phyloP scores from a whole-genome alignment of 2,888 invertebrate genomes.

The Pardosa pseudoannulata region DNA sequence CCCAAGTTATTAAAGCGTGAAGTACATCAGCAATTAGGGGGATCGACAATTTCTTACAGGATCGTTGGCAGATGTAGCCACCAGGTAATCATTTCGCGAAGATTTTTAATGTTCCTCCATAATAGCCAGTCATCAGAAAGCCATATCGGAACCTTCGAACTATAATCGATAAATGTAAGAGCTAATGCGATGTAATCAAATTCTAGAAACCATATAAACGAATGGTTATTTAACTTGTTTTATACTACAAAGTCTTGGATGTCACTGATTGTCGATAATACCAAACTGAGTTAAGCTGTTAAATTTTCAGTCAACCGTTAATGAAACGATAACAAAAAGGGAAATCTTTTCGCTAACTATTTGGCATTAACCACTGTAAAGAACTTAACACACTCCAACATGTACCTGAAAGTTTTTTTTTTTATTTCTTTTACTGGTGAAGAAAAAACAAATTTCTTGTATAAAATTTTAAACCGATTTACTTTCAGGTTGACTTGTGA shows the following conservation, averaged over 20 bases:
- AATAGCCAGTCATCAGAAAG: not conserved
- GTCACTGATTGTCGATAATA: not conserved
- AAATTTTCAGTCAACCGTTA: too few relatives aligned
- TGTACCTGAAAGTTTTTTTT: too few relatives aligned
- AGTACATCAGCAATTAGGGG: not conserved
- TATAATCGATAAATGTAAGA: not conserved
- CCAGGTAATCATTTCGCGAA: not conserved
- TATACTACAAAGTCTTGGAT: not conserved
- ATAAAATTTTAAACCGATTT: too few relatives aligned
- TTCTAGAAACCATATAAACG: not conserved
- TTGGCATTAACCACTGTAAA: too few relatives aligned
- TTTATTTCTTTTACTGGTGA: too few relatives aligned
- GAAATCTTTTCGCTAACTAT: too few relatives aligned
- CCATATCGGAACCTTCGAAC: not conserved
- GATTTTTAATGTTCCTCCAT: not conserved
- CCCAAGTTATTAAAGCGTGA: not conserved
- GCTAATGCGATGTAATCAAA: not conserved
- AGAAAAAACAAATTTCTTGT: too few relatives aligned
- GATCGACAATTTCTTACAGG: not conserved
- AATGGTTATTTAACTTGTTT: not conserved
- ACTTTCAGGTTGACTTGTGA: too few relatives aligned
- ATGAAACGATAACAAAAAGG: too few relatives aligned
- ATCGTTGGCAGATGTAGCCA: not conserved
- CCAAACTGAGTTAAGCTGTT: too few relatives aligned
- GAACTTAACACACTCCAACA: too few relatives aligned